These are phyloP conservation scores for Gadus chalcogrammus DNA, from an alignment of 2,113 vertebrate genomes.

Conservation along the genomic window DNA sequence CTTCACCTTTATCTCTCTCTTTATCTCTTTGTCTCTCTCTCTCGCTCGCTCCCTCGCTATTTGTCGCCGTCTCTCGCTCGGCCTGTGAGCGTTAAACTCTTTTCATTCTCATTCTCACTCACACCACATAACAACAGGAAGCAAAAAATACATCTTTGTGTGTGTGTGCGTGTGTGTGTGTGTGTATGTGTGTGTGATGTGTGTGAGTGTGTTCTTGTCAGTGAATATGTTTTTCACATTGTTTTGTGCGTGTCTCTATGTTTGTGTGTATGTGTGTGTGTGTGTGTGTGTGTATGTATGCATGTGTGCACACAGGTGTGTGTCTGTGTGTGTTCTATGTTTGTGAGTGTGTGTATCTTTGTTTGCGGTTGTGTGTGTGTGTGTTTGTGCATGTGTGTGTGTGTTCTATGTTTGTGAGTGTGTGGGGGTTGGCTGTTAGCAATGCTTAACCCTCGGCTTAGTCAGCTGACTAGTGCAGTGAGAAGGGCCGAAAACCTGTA, in stretches of 20 bases:
- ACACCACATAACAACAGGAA: conserved; percentile 7
- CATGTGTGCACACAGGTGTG: too few relatives aligned
- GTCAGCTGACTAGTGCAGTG: conserved; percentile 15
- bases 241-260: conserved; percentile 4
- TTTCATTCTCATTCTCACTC: neutral
- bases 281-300: too few relatives aligned
- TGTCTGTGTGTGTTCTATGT: neutral
- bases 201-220: too few relatives aligned
- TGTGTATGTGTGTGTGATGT: too few relatives aligned
- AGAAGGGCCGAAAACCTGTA: too few relatives aligned
- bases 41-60: neutral
- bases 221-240: too few relatives aligned
- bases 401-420: conserved; percentile 7
- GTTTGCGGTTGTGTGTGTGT: too few relatives aligned
- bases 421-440: conserved; percentile 38
- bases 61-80: neutral
- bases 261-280: conserved; percentile 5
- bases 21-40: conserved; percentile 27
- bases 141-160: too few relatives aligned
- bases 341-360: too few relatives aligned
- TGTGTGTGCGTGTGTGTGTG: too few relatives aligned
- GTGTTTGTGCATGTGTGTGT: too few relatives aligned
- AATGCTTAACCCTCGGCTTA: conserved; percentile 51
- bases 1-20: conserved; percentile 34
- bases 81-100: neutral